phyloP scores from a whole-genome alignment of 2,888 invertebrate genomes.

The Pandemis cinnamomeana region DNA sequence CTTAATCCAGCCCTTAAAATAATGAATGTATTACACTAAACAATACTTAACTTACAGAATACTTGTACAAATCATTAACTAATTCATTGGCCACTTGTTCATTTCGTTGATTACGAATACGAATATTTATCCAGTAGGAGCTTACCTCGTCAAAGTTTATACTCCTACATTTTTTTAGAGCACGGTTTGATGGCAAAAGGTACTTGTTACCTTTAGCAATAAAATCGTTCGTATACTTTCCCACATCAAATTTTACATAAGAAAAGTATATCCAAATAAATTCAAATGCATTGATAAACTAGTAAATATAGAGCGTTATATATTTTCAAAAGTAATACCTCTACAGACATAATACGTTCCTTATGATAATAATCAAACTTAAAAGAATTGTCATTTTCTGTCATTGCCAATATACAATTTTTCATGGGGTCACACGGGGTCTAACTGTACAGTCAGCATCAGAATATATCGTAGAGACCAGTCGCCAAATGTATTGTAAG shows the following conservation, averaged over 20 bases:
- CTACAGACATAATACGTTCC: not conserved
- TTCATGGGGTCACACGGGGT: too few species aligned
- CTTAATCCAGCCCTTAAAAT: slow-evolving; percentile 5
- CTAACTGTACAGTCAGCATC: too few species aligned
- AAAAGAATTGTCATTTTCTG: slow-evolving; percentile 1
- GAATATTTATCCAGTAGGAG: not conserved
- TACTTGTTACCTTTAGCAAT: not conserved
- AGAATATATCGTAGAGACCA: too few species aligned
- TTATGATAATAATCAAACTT: not conserved
- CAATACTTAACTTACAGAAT: slow-evolving; percentile 14
- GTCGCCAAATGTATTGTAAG: too few species aligned
- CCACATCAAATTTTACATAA: not conserved
- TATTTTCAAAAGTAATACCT: not conserved
- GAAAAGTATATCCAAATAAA: not conserved
- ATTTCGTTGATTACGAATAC: slow-evolving; percentile 29
- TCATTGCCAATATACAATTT: not conserved
- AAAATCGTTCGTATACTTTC: slow-evolving; percentile 1
- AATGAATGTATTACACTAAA: slow-evolving; percentile 5
- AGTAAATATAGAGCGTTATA: not conserved
- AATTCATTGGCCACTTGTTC: slow-evolving; percentile 24
- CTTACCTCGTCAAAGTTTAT: not conserved
- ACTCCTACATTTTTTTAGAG: not conserved
- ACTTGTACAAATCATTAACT: slow-evolving; percentile 15
- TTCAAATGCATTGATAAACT: not conserved
- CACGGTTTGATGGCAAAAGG: not conserved